Conservation (phyloP, 2,113 vertebrate species). For the Perca fluviatilis region DNA sequence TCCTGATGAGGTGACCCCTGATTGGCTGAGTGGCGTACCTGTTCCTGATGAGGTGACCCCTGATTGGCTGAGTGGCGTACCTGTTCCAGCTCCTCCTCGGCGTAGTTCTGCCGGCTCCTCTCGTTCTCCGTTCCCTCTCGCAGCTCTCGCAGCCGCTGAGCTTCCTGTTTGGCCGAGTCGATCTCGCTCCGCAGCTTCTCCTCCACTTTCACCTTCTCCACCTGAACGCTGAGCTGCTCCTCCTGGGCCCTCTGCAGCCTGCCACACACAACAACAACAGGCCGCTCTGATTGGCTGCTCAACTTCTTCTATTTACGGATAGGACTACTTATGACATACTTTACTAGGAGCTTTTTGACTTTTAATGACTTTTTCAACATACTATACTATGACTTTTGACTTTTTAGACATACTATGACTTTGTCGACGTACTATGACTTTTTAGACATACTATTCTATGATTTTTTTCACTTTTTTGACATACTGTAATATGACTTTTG, state of each 20-base stretch:
- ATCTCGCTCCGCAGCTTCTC: constrained; percentile 93
- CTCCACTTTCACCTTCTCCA: constrained; percentile 94
- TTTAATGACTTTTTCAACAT: too few relatives aligned
- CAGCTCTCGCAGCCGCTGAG: constrained; percentile 89
- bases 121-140: constrained; percentile 92
- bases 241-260: constrained; percentile 95
- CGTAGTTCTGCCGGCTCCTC: constrained; percentile 92
- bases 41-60: too few relatives aligned
- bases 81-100: constrained; percentile 96
- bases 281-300: neutral
- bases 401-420: too few relatives aligned
- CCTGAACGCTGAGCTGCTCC: constrained; percentile 92
- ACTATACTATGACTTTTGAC: too few relatives aligned
- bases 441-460: too few relatives aligned
- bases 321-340: too few relatives aligned
- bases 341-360: too few relatives aligned
- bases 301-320: neutral
- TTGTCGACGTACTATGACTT: too few relatives aligned
- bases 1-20: too few relatives aligned
- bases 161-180: constrained; percentile 91
- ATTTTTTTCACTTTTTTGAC: too few relatives aligned
- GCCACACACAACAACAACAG: neutral
- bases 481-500: too few relatives aligned
- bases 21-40: too few relatives aligned
- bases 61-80: constrained; percentile 64